Evolutionary conservation across 2,113 vertebrate species (phyloP).

Genomic region (Prunella himalayana): DNA sequence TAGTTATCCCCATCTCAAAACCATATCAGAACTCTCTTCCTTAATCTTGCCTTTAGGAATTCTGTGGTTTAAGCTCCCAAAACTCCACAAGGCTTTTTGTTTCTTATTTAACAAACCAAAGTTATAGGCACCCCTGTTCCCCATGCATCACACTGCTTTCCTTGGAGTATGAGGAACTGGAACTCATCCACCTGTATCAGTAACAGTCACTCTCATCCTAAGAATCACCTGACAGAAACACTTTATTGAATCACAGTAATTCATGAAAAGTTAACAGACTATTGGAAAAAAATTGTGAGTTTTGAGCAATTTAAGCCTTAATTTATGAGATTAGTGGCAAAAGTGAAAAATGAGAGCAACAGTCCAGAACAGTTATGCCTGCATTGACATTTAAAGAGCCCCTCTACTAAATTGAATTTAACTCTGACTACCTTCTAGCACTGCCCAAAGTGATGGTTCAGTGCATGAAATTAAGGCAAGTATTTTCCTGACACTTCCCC

Average conservation of each 20-base stretch:
- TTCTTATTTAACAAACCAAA: not conserved
- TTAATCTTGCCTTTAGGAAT: not conserved
- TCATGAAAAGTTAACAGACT: not conserved
- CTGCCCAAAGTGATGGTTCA: not conserved
- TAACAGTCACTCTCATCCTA: not conserved
- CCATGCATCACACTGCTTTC: not conserved
- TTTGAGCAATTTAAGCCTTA: not conserved
- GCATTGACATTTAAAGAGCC: not conserved
- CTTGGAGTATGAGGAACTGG: not conserved
- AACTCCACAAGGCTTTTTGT: not conserved
- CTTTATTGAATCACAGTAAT: not conserved
- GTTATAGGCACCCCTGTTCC: not conserved
- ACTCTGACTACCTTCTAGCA: not conserved
- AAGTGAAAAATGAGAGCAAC: not conserved
- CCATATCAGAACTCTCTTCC: not conserved
- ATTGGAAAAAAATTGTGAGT: not conserved
- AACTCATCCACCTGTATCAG: not conserved
- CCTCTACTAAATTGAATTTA: not conserved
- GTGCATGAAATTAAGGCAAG: not conserved
- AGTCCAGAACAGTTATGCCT: not conserved
- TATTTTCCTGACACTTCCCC: not conserved
- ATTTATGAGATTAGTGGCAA: not conserved
- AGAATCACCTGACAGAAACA: not conserved
- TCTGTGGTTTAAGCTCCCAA: not conserved
- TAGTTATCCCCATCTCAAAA: not conserved